Conservation (phyloP, 2,113 vertebrate genomes). For the mouse (Mus musculus) region DNA sequence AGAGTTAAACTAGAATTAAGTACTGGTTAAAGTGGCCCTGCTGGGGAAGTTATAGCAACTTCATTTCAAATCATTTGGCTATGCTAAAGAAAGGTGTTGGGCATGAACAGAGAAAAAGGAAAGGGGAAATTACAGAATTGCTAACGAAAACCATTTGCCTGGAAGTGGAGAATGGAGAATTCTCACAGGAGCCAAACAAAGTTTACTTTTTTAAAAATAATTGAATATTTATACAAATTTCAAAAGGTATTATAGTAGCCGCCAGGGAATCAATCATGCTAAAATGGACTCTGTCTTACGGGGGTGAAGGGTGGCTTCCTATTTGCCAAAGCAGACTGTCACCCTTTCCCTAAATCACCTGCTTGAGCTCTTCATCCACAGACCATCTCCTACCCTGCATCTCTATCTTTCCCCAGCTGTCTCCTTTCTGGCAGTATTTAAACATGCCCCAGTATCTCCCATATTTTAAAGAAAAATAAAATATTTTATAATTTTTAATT, state of each 20-base stretch:
- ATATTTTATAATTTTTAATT: neutral
- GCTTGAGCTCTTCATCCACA: neutral
- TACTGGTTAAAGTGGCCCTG: constrained; percentile 63
- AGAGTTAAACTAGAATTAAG: constrained; percentile 70
- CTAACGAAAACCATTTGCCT: neutral
- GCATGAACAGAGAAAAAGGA: constrained; percentile 28
- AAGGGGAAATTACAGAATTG: constrained; percentile 7
- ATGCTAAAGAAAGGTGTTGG: constrained; percentile 54
- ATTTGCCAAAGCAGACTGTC: constrained; percentile 10
- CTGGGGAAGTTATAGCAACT: constrained; percentile 57
- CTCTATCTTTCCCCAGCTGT: neutral
- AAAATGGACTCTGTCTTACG: neutral
- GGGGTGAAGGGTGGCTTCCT: neutral
- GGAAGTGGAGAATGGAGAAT: neutral
- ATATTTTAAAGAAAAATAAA: constrained; percentile 5
- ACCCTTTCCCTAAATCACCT: neutral
- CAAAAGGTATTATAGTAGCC: neutral
- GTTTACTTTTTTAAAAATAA: neutral
- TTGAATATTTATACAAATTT: constrained; percentile 48
- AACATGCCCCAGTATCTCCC: neutral
- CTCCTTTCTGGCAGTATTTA: constrained; percentile 46
- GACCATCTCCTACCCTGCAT: neutral
- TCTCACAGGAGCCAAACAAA: neutral
- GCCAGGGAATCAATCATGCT: neutral
- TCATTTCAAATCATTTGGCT: constrained; percentile 60